Evolutionary conservation across 1,140 invertebrate species (phyloP).

Genomic region (Camponotus pennsylvanicus): DNA sequence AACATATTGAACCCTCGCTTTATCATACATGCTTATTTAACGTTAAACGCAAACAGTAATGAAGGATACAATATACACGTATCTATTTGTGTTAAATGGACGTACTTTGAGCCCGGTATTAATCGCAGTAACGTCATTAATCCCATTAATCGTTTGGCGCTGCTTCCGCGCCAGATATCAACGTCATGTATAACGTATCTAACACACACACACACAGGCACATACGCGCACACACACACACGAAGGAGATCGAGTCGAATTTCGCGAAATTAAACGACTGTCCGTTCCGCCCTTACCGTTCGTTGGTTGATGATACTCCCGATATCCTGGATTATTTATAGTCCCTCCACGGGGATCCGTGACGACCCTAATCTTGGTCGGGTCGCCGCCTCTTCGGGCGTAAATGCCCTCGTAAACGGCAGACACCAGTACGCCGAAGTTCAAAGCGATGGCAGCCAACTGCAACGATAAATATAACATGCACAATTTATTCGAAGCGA

Average conservation of each 20-base stretch:
- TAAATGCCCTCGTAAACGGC: conserved; percentile 92
- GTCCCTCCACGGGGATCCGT: conserved; percentile 89
- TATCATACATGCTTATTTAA: not conserved
- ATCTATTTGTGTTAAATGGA: not conserved
- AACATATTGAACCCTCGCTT: not conserved
- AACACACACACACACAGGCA: not conserved
- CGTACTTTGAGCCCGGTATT: not conserved
- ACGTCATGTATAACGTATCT: not conserved
- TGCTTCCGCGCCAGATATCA: not conserved
- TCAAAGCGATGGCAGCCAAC: conserved; percentile 92
- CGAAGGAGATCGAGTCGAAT: too few relatives aligned
- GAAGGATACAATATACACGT: not conserved
- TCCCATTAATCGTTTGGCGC: not conserved
- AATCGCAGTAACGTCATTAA: not conserved
- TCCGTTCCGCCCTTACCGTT: conserved; percentile 85
- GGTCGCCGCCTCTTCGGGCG: conserved; percentile 91
- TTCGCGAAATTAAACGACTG: not conserved
- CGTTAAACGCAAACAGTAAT: not conserved
- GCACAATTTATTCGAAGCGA: conserved; percentile 1
- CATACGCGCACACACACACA: not conserved
- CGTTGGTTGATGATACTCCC: conserved; percentile 88
- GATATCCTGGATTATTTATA: conserved; percentile 94
- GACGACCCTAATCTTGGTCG: conserved; percentile 88
- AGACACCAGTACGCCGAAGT: conserved; percentile 91
- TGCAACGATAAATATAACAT: conserved; percentile 84